These are phyloP conservation scores for Gallinago undulata DNA, from an alignment of 2,113 vertebrate species.

Conservation along the genomic window DNA sequence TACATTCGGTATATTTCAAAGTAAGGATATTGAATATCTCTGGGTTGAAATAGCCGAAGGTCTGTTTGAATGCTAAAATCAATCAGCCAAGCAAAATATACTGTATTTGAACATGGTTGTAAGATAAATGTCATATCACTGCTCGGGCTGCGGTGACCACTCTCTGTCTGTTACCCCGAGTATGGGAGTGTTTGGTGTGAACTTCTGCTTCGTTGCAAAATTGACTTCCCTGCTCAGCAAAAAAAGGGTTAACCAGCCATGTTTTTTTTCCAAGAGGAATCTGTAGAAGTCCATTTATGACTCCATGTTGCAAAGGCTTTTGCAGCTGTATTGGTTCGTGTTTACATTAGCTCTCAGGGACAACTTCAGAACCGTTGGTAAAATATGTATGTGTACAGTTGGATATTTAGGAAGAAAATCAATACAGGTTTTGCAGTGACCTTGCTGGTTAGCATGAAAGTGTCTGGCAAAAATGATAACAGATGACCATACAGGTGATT, in stretches of 20 bases:
- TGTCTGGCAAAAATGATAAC: constrained; percentile 3
- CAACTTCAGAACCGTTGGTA: background rate
- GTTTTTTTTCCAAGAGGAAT: background rate
- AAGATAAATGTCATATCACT: background rate
- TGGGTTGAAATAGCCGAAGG: background rate
- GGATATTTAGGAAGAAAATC: constrained; percentile 27
- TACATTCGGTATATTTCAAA: background rate
- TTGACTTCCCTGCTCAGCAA: background rate
- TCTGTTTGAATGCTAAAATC: background rate
- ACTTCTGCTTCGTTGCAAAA: background rate
- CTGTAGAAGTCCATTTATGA: background rate
- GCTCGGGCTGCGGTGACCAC: rapidly evolving
- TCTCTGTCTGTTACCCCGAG: background rate
- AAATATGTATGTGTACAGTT: background rate
- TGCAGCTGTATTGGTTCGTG: background rate
- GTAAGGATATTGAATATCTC: background rate
- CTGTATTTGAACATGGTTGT: background rate
- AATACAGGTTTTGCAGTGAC: background rate
- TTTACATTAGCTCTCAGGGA: background rate
- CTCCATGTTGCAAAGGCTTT: background rate
- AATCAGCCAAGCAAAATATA: background rate
- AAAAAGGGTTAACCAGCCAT: background rate
- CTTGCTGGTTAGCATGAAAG: background rate
- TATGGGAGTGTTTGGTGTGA: too few species aligned
- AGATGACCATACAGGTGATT: background rate